These are phyloP conservation scores for Apotomis capreana DNA, from an alignment of 2,888 invertebrate genomes.

Conservation along the genomic window DNA sequence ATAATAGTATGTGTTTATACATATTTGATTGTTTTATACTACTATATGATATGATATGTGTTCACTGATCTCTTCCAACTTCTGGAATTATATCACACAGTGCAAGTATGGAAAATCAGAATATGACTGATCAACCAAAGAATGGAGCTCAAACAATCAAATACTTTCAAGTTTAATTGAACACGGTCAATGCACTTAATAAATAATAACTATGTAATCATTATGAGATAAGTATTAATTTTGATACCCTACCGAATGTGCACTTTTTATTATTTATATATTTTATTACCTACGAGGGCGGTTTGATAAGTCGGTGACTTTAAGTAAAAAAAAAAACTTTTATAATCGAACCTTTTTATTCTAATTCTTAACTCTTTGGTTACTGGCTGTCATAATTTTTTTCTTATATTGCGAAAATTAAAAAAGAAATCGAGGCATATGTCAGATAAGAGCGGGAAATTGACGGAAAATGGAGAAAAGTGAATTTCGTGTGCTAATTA, in stretches of 20 bases:
- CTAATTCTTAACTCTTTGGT: too few relatives aligned
- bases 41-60: not conserved
- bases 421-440: too few relatives aligned
- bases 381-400: too few relatives aligned
- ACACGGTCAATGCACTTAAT: not conserved
- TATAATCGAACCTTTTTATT: too few relatives aligned
- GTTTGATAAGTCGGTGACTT: too few relatives aligned
- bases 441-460: too few relatives aligned
- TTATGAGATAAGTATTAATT: not conserved
- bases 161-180: not conserved
- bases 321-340: too few relatives aligned
- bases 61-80: not conserved
- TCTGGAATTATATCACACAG: not conserved
- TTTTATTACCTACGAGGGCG: not conserved
- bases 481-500: too few relatives aligned
- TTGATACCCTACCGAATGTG: not conserved
- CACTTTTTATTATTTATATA: not conserved
- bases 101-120: not conserved
- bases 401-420: too few relatives aligned
- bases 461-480: too few relatives aligned
- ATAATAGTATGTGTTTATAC: too few relatives aligned
- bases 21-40: too few relatives aligned
- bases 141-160: conserved; percentile 9
- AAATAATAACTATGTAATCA: not conserved
- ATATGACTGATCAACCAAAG: conserved; percentile 6